A percentile compares a stretch with the other conserved stretches of the same genome.
phyloP scores from a whole-genome alignment of 1,140 invertebrate genomes.

The Acyrthosiphon pisum region DNA sequence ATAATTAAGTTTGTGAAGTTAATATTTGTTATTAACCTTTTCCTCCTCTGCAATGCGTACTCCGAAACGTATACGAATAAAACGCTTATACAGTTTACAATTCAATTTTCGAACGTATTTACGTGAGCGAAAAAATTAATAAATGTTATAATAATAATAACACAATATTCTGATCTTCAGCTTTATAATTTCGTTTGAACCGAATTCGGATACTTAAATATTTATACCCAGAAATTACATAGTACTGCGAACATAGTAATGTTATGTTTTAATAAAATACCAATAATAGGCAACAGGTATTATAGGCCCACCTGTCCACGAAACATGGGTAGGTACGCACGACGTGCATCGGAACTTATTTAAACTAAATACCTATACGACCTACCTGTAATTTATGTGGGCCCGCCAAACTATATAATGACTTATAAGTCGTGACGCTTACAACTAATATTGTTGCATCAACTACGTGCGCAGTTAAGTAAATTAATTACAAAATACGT shows the following conservation, averaged over 20 bases:
- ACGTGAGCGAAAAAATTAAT: background rate
- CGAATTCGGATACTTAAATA: too few relatives aligned
- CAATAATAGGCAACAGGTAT: background rate
- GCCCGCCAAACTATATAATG: background rate
- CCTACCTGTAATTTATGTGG: background rate
- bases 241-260: background rate
- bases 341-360: background rate
- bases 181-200: background rate
- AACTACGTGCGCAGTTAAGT: too few relatives aligned
- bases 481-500: too few relatives aligned
- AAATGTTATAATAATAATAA: background rate
- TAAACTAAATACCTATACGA: too few relatives aligned
- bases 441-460: background rate
- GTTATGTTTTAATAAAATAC: background rate
- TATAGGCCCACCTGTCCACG: background rate
- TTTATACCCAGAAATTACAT: background rate
- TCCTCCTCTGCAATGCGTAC: background rate
- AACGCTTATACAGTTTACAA: background rate
- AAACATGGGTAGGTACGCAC: background rate
- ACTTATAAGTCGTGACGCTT: background rate
- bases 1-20: background rate
- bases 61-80: background rate
- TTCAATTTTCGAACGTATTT: background rate
- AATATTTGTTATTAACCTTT: conserved; percentile 14
- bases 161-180: background rate